Percentiles rank a stretch among this genome's conserved stretches.
phyloP scores from a whole-genome alignment of 1,140 invertebrate species.

The Listronotus oregonensis region DNA sequence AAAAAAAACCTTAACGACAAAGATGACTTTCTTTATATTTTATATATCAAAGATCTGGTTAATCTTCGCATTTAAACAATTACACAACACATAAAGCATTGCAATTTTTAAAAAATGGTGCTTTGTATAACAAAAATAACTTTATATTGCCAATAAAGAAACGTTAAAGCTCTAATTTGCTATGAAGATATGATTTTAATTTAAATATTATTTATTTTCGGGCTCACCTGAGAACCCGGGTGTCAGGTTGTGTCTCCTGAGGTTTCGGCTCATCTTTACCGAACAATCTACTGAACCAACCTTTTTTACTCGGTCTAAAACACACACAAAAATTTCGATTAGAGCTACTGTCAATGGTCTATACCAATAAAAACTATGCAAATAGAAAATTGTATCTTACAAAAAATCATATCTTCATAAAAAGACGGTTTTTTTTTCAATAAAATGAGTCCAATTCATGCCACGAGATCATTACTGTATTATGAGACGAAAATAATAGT shows the following conservation, averaged over 20 bases:
- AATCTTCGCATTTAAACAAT: too few relatives aligned
- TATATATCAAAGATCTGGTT: too few relatives aligned
- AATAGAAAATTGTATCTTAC: neutral
- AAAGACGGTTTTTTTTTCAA: too few relatives aligned
- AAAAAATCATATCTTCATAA: constrained; percentile 38
- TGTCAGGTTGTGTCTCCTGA: constrained; percentile 53
- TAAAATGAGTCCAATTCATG: too few relatives aligned
- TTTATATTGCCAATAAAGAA: too few relatives aligned
- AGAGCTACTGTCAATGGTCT: constrained; percentile 3
- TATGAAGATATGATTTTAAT: constrained; percentile 52
- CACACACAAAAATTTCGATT: constrained; percentile 22
- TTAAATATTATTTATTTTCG: constrained; percentile 33
- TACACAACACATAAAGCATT: too few relatives aligned
- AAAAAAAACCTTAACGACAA: too few relatives aligned
- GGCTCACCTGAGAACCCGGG: constrained; percentile 61
- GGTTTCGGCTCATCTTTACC: constrained; percentile 54
- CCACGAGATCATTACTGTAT: too few relatives aligned
- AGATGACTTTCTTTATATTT: too few relatives aligned
- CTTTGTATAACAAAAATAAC: too few relatives aligned
- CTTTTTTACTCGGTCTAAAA: constrained; percentile 43
- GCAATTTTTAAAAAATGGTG: too few relatives aligned
- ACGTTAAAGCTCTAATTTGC: neutral
- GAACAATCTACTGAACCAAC: constrained; percentile 62
- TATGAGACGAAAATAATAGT: too few relatives aligned
- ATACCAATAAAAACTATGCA: neutral